Base-by-base conservation (phyloP, 2,888 invertebrate genomes). In the Drosophila atripex region DNA sequence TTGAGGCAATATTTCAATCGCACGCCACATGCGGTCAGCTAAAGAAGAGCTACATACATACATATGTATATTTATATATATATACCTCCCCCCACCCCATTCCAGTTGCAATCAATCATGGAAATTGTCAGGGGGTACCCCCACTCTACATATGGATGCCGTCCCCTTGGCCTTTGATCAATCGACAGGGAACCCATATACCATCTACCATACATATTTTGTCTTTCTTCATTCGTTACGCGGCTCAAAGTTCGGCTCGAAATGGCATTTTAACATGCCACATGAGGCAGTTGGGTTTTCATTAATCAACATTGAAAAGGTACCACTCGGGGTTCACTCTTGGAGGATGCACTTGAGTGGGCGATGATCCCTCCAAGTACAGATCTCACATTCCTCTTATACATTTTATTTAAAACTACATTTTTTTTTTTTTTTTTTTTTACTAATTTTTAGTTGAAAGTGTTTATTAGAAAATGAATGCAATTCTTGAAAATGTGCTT, bases 241-340 rank as follows among this genome's bases (percentile, higher is more conserved):
- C 88, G 43, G 68, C 86, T 80, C 82, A 87, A 78, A 85, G 57
- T 66, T 52, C 28, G 46, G 47, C 23, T 47, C 46, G 55, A 68
- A 53, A 65, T 84, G 80, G 60, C 72, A 80, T 64, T 75, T 70
- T 51, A 75, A 80, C 78, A 80, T 84, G 76, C 78, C 66, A 72
- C 77, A 76, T 76, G 75, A 43, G 39, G 56, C 68, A 61, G 52
- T 64, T 73, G 66, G 12, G 66, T 47, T 75, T 71, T 58, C 86
- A 82, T 82, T 82, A 87, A 82, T 82, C 88, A 82, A 87, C 83
- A 82, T 85, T 72, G 86, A 86, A 76, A 70, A 63, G 69, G 64
- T 71, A 71, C 50, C 71, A 70, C 78, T 64, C 73, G 25, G 25
- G 7, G 25, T 54, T 75, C 2, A 57, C 32, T 38, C 47, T 50